Evolutionary conservation across 2,113 vertebrate genomes (phyloP).

Genomic region (Quiscalus mexicanus): DNA sequence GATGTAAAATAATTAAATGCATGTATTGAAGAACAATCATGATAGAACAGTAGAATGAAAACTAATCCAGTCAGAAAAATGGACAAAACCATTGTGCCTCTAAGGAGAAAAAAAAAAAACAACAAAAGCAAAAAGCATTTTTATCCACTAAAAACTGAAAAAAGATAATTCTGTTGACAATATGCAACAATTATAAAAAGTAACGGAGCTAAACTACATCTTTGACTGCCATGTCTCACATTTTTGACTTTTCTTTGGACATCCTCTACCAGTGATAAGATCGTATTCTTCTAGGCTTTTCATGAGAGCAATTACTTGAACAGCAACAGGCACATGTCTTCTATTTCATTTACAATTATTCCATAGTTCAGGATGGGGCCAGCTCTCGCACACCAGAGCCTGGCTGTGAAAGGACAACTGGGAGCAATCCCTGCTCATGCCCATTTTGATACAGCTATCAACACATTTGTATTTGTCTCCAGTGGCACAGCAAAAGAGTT

Average conservation of each 20-base stretch:
- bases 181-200: neutral
- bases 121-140: neutral
- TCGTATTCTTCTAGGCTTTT: neutral
- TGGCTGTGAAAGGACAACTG: neutral
- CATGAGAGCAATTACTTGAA: neutral
- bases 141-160: neutral
- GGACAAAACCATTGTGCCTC: neutral
- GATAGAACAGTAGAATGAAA: neutral
- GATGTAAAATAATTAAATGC: neutral
- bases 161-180: neutral
- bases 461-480: neutral
- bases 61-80: neutral
- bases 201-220: neutral
- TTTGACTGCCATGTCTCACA: neutral
- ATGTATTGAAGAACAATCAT: neutral
- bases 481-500: neutral
- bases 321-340: neutral
- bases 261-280: neutral
- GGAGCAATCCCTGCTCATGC: neutral
- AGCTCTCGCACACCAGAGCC: rapidly evolving
- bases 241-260: neutral
- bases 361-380: rapidly evolving
- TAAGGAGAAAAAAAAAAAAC: neutral
- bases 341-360: rapidly evolving
- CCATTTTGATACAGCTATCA: neutral